Conservation (phyloP, 2,113 vertebrate species). For the Chrysochloris asiatica region DNA sequence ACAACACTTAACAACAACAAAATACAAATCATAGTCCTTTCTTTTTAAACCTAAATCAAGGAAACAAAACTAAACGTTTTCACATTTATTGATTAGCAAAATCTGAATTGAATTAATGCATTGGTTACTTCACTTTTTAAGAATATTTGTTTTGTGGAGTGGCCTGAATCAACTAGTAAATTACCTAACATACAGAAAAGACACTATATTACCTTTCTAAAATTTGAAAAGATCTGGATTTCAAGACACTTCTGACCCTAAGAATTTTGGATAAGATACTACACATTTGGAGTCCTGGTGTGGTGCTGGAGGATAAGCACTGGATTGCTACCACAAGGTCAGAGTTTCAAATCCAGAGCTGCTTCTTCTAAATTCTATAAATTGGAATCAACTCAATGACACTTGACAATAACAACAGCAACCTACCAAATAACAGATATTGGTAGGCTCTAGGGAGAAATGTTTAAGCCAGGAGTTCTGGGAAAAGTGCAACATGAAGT, state of each 20-base stretch:
- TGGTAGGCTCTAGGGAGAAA: not conserved
- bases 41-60: not conserved
- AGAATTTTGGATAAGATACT: not conserved
- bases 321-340: too few relatives aligned
- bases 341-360: too few relatives aligned
- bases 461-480: too few relatives aligned
- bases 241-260: not conserved
- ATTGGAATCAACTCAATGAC: too few relatives aligned
- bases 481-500: not conserved
- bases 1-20: too few relatives aligned
- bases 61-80: not conserved
- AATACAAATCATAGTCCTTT: too few relatives aligned
- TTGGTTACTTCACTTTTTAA: not conserved
- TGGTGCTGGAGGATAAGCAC: too few relatives aligned
- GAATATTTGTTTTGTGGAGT: not conserved
- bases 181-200: not conserved
- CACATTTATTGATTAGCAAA: not conserved
- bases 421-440: fast-evolving
- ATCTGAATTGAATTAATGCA: not conserved
- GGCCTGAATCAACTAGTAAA: not conserved
- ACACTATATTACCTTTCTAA: not conserved
- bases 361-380: too few relatives aligned
- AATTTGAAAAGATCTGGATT: not conserved
- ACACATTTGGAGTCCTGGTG: too few relatives aligned
- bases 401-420: too few relatives aligned